Evolutionary conservation across 2,113 vertebrate species (phyloP).

Genomic region (Petromus typicus): DNA sequence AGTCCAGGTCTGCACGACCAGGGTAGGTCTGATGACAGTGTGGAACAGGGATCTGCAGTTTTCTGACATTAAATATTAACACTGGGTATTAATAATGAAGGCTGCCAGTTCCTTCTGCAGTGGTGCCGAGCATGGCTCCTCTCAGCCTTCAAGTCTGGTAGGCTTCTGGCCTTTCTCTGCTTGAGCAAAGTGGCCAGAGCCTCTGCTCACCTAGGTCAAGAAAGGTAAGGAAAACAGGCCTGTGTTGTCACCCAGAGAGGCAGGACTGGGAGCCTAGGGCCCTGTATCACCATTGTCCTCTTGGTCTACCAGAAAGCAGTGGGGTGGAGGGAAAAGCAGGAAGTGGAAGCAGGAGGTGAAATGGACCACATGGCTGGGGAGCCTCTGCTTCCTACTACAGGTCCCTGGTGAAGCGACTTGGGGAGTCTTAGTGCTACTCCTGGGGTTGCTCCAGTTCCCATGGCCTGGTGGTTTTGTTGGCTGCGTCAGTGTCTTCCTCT

Average conservation of each 20-base stretch:
- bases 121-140: constrained; percentile 87
- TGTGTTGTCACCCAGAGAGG: constrained; percentile 88
- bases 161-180: constrained; percentile 80
- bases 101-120: constrained; percentile 93
- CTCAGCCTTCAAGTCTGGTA: constrained; percentile 84
- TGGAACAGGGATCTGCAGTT: constrained; percentile 88
- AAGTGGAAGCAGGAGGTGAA: neutral
- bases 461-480: neutral
- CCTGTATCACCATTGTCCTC: constrained; percentile 83
- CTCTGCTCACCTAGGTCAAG: constrained; percentile 89
- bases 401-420: neutral
- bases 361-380: neutral
- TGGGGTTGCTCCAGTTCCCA: neutral
- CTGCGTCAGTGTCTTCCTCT: neutral
- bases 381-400: neutral
- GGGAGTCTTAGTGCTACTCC: neutral
- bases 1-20: constrained; percentile 84
- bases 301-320: constrained; percentile 89
- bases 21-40: constrained; percentile 86
- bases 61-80: constrained; percentile 99
- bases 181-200: constrained; percentile 84
- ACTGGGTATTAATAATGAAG: constrained; percentile 95
- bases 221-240: constrained; percentile 90
- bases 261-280: constrained; percentile 83
- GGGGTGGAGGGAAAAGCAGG: constrained; percentile 73